These are phyloP conservation scores for human (Homo sapiens) DNA, from an alignment of 2,113 vertebrate species.

Conservation along the genomic window DNA sequence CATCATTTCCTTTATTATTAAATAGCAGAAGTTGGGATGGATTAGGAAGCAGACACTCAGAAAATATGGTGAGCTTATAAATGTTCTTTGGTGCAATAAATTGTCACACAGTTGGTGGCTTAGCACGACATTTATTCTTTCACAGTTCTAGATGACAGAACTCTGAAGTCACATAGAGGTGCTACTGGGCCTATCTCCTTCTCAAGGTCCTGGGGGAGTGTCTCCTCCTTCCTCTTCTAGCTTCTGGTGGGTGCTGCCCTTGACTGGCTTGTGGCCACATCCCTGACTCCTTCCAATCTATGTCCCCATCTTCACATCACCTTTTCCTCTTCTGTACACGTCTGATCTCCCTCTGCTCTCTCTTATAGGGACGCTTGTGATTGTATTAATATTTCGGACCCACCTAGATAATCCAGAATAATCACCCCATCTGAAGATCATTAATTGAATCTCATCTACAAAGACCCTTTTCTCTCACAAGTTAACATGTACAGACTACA, in stretches of 20 bases:
- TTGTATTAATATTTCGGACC: background rate
- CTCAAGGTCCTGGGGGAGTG: background rate
- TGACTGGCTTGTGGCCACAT: background rate
- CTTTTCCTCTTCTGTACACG: background rate
- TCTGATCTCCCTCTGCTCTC: background rate
- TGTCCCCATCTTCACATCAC: background rate
- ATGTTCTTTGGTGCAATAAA: background rate
- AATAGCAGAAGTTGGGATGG: background rate
- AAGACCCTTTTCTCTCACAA: background rate
- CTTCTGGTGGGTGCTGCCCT: background rate
- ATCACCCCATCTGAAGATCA: background rate
- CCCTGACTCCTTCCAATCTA: too few relatives aligned
- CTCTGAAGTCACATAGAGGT: too few relatives aligned
- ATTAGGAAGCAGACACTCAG: background rate
- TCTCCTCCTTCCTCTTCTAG: too few relatives aligned
- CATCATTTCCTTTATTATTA: too few relatives aligned
- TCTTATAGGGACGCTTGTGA: background rate
- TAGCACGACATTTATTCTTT: background rate
- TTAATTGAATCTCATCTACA: background rate
- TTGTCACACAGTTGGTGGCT: background rate
- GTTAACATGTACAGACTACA: background rate
- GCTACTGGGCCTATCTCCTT: background rate
- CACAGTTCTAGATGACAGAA: accelerated
- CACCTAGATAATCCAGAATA: background rate
- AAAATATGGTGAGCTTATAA: background rate